These are phyloP conservation scores for Erebia ligea DNA, from an alignment of 2,888 invertebrate genomes.

Conservation along the genomic window DNA sequence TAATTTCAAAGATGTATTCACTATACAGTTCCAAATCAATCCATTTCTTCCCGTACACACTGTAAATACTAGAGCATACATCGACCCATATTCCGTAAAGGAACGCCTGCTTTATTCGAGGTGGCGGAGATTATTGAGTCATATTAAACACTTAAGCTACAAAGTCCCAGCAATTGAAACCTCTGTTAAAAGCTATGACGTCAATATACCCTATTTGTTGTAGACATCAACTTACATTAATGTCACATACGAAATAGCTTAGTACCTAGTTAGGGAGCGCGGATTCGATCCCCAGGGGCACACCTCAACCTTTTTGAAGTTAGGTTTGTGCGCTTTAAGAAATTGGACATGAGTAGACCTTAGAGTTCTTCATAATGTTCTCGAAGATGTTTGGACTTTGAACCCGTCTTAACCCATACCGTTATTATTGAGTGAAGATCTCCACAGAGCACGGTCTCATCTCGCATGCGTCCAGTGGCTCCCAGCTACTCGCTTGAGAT, in stretches of 20 bases:
- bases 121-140: conserved; percentile 16
- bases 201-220: not conserved
- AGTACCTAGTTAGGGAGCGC: not conserved
- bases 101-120: not conserved
- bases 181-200: conserved; percentile 8
- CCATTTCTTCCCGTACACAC: not conserved
- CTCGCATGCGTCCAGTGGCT: too few species aligned
- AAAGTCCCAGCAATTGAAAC: not conserved
- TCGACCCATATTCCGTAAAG: not conserved
- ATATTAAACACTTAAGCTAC: conserved; percentile 7
- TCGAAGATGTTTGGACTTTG: too few species aligned
- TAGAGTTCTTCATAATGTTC: too few species aligned
- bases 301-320: too few species aligned
- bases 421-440: too few species aligned
- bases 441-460: too few species aligned
- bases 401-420: too few species aligned
- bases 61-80: not conserved
- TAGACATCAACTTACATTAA: not conserved
- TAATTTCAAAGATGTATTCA: too few species aligned
- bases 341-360: too few species aligned
- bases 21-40: not conserved
- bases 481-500: too few species aligned
- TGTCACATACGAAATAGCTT: not conserved
- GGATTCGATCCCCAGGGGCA: too few species aligned
- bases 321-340: too few species aligned